Evolutionary conservation across 2,888 invertebrate species (phyloP).

Genomic region (Epinotia ramella): DNA sequence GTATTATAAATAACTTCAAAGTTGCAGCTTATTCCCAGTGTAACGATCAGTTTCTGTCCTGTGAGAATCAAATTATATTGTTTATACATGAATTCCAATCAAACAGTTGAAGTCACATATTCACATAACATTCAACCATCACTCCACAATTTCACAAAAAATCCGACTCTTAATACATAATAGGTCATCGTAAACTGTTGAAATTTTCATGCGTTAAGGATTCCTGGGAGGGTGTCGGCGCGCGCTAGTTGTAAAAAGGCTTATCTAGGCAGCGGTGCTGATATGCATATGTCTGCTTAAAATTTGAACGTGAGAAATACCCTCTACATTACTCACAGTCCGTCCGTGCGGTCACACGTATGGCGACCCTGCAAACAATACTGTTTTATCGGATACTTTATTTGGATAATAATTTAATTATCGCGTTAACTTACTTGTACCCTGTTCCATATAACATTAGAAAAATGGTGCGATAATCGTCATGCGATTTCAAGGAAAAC

Average conservation of each 20-base stretch:
- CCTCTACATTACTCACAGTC: conserved; percentile 71
- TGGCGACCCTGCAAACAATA: conserved; percentile 10
- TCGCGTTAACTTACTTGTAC: neutral
- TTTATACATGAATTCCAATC: neutral
- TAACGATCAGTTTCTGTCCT: neutral
- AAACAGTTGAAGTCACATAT: neutral
- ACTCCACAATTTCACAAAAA: conserved; percentile 6
- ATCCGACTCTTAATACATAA: conserved; percentile 42
- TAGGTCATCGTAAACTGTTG: conserved; percentile 56
- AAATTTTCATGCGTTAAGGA: conserved; percentile 60
- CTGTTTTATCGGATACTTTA: conserved; percentile 8
- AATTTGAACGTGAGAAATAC: neutral
- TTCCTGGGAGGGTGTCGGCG: conserved; percentile 57
- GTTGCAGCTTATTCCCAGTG: neutral
- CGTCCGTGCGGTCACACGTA: conserved; percentile 47
- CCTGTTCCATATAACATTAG: too few relatives aligned
- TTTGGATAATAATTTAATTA: conserved; percentile 4
- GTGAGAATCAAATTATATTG: neutral
- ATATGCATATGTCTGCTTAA: neutral
- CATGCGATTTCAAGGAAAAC: too few relatives aligned
- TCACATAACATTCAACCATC: neutral
- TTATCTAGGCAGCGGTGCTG: too few relatives aligned
- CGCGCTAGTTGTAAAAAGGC: conserved; percentile 41
- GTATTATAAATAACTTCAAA: neutral
- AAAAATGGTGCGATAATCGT: too few relatives aligned